Base-by-base conservation (phyloP, 2,888 invertebrate species). In the Lingula anatina region DNA sequence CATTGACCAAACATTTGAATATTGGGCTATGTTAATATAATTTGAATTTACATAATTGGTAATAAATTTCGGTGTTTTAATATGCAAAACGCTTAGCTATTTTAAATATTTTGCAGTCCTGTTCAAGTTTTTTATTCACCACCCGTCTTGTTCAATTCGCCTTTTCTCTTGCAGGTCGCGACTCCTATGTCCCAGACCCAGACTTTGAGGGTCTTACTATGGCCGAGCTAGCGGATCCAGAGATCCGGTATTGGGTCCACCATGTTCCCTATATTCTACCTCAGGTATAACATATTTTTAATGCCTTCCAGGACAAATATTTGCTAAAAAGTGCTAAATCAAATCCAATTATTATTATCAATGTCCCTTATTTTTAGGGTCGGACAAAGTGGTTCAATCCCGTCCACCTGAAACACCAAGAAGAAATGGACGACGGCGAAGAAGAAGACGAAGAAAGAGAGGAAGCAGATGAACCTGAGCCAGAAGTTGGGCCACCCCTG, bases 201-300 rank as follows among this genome's bases (percentile, higher is more conserved):
- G 83, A 83, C 62, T 90, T 85, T 70, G 84, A 85, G 51, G 84
- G 86, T 0, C 79, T 85, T 49, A 78, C 84, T 0, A 62, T 86
- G 20, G 82, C 82, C 54, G 85, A 87, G 49, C 77, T 90, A 5
- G 68, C 83, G 18, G 85, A 87, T 59, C 73, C 81, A 0, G 82
- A 82, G 42, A 75, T 87, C 65, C 81, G 83, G 2, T 84, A 84
- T 70, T 91, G 90, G 90, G 87, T 88, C 42, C 90, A 91, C 70
- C 86, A 88, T 56, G 81, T 84, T 9, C 79, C 82, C 1, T 83
- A 85, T 66, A 86, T 91, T 62, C 79, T 90, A 21, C 65, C 66
- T 7, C 65, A 65, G 60, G 65, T 63, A 53, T 5, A 25, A n/a
- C n/a, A n/a, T n/a, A n/a, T n/a, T n/a, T n/a, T n/a, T n/a, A n/a